phyloP scores from a whole-genome alignment of 2,888 invertebrate genomes.

The Agriopis leucophaearia region DNA sequence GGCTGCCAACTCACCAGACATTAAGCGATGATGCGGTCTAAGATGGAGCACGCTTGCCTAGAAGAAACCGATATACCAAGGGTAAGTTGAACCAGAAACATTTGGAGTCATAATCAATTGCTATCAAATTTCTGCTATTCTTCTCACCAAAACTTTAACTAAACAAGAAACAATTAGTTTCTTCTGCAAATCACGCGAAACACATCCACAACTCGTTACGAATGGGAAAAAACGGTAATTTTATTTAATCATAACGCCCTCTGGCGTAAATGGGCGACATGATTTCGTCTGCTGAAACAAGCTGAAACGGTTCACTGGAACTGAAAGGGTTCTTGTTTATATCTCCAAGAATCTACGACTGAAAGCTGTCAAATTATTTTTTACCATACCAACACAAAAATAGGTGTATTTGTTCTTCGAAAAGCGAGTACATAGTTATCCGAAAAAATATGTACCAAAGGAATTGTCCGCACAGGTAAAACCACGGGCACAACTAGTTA shows the following conservation, averaged over 20 bases:
- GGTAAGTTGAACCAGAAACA: no score
- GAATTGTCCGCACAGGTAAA: no score
- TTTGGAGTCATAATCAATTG: no score
- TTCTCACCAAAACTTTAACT: neutral
- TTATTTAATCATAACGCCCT: constrained; percentile 58
- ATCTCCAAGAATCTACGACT: neutral
- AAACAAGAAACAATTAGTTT: neutral
- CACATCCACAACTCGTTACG: neutral
- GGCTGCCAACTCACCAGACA: no score
- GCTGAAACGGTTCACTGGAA: constrained; percentile 43
- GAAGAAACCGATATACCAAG: no score
- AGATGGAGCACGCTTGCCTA: no score
- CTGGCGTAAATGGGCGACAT: constrained; percentile 55
- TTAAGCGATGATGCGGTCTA: no score
- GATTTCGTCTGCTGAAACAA: constrained; percentile 48
- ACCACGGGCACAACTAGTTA: no score
- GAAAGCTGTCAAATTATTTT: neutral
- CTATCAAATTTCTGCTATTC: neutral
- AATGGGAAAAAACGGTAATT: neutral
- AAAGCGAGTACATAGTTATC: no score
- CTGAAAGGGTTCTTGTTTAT: constrained; percentile 60
- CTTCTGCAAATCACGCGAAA: neutral
- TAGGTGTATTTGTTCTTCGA: no score
- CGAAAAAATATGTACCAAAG: no score
- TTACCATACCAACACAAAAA: no score